Conservation (phyloP, 2,113 vertebrate genomes). For the Myiozetetes cayanensis region DNA sequence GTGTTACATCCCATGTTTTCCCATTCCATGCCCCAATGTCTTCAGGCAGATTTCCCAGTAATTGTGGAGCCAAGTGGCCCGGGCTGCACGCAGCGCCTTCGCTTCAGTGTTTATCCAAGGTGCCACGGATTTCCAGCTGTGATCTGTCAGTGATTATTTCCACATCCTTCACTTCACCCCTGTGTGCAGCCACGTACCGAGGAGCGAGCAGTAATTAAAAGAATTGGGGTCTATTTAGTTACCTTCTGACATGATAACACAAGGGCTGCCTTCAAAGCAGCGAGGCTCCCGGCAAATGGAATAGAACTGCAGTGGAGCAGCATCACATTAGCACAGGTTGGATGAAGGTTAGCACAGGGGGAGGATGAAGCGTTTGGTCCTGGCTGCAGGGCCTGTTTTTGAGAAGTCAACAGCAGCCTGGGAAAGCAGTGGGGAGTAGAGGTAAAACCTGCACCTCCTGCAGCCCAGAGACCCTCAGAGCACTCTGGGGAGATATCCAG, state of each 20-base stretch:
- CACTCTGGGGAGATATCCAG: neutral
- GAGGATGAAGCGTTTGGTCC: neutral
- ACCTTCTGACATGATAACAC: constrained; percentile 17
- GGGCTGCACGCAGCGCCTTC: neutral
- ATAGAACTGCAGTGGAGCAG: neutral
- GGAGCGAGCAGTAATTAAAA: constrained; percentile 64
- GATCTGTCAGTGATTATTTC: constrained; percentile 44
- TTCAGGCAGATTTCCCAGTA: constrained; percentile 48
- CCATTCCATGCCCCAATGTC: neutral
- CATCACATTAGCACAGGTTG: neutral
- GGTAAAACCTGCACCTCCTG: neutral
- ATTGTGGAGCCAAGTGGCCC: neutral
- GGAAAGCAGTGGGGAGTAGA: neutral
- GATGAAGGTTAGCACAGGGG: neutral
- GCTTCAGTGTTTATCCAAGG: neutral
- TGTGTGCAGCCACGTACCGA: constrained; percentile 19
- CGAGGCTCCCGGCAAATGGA: neutral
- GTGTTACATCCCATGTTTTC: neutral
- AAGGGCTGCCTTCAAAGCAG: neutral
- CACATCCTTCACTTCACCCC: constrained; percentile 60
- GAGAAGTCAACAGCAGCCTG: neutral
- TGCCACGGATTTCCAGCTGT: constrained; percentile 16
- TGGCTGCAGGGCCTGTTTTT: neutral
- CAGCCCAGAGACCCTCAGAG: neutral
- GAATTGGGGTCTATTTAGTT: constrained; percentile 71